Conservation (phyloP, 1,140 invertebrate genomes). For the Drosophila melanogaster region DNA sequence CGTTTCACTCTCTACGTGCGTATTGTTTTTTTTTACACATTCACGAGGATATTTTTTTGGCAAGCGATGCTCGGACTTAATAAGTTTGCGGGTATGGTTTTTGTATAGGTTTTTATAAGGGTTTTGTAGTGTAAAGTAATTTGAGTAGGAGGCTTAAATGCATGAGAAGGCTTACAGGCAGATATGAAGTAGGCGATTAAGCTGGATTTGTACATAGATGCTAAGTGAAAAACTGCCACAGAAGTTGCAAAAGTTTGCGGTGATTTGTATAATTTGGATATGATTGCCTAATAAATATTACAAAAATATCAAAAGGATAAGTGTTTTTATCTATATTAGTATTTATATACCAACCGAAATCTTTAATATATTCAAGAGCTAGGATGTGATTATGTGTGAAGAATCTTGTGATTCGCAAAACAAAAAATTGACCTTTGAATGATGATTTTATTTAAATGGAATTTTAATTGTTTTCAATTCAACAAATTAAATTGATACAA, state of each 20-base stretch:
- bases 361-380: too few relatives aligned
- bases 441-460: too few relatives aligned
- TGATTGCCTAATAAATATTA: background rate
- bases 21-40: slow-evolving; percentile 10
- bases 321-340: too few relatives aligned
- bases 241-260: background rate
- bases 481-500: too few relatives aligned
- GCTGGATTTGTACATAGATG: background rate
- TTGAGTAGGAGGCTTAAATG: slow-evolving; percentile 11
- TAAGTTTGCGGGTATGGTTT: slow-evolving; percentile 2
- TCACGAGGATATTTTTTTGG: slow-evolving; percentile 4
- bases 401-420: too few relatives aligned
- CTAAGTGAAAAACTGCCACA: background rate
- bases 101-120: slow-evolving; percentile 24
- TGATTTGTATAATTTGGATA: background rate
- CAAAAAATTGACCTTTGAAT: too few relatives aligned
- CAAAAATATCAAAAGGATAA: background rate
- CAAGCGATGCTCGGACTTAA: slow-evolving; percentile 29
- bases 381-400: too few relatives aligned
- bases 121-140: slow-evolving; percentile 23
- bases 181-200: background rate
- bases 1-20: slow-evolving; percentile 45
- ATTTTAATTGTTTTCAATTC: too few relatives aligned
- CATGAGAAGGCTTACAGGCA: slow-evolving; percentile 1
- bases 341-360: too few relatives aligned